Evolutionary conservation across 2,113 vertebrate species (phyloP), one percentile per base, ranked within the genome.

Genomic region (Leiothrix lutea): DNA sequence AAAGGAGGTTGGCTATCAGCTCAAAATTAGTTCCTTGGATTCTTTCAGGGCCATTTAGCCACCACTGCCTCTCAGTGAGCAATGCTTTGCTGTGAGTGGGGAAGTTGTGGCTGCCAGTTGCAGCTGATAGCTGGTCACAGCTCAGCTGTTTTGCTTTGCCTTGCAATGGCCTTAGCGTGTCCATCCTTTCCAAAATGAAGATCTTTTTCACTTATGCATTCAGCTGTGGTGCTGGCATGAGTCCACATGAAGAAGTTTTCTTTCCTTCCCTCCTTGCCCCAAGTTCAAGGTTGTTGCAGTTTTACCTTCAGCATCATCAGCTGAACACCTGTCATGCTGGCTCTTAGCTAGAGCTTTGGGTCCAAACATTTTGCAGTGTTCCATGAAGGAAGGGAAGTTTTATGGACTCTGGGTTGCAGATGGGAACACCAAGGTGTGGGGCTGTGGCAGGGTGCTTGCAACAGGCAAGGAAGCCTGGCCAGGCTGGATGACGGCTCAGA

Each of bases 121-220:
- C 1, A 1, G 25, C 79, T 69, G n/a, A 23, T 29, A 20, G 22
- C 29, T 6, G 7, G 51, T 89, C 80, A 79, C 74, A 90, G 53
- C 66, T 83, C 2, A 3, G 61, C 53, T 93, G 61, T 44, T 94
- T 92, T 87, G 62, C 57, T 95, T 93, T 91, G 57, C 80, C 82
- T 94, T 86, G 77, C 53, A 84, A 86, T 84, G 74, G n/a, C 54
- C 53, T 81, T 51, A 29, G 35, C 50, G n/a, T 62, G 88, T 56
- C 53, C 11, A 12, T 14, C 29, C 14, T 86, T 96, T 90, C 77
- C 90, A 84, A 96, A 97, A 72, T 61, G 9, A 94, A 95, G 58
- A 88, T 94, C 21, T 57, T 42, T 80, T 47, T 82, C 44, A 45
- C 42, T 60, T 45, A 25, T n/a, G 7, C 28, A 3, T 61, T 81